Percentiles rank a stretch among this genome's conserved stretches.
phyloP scores from a whole-genome alignment of 2,888 invertebrate genomes.

The Barypeithes pellucidus region DNA sequence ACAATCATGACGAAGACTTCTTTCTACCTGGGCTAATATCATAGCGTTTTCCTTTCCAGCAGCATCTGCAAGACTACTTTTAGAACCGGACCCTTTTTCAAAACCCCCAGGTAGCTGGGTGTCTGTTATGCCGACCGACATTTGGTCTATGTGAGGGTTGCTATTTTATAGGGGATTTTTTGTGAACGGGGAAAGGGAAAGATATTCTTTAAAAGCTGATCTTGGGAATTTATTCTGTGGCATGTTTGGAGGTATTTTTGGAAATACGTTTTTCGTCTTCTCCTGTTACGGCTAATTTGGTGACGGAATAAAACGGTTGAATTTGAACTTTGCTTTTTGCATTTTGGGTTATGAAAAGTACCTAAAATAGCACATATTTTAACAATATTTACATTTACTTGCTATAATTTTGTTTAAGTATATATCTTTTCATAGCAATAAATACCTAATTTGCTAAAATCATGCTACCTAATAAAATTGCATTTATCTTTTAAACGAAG shows the following conservation, averaged over 20 bases:
- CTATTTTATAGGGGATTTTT: slow-evolving; percentile 34
- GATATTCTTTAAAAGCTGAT: slow-evolving; percentile 24
- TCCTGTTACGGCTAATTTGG: too few relatives aligned
- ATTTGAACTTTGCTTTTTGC: too few relatives aligned
- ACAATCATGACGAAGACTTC: too few relatives aligned
- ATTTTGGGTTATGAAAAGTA: too few relatives aligned
- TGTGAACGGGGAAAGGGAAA: slow-evolving; percentile 22
- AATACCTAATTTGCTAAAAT: too few relatives aligned
- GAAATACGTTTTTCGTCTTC: background rate
- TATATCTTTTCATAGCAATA: too few relatives aligned
- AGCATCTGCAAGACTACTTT: slow-evolving; percentile 42
- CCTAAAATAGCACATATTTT: too few relatives aligned
- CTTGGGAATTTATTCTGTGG: slow-evolving; percentile 33
- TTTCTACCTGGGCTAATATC: slow-evolving; percentile 40
- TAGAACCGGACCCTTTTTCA: slow-evolving; percentile 38
- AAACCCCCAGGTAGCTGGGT: slow-evolving; percentile 38
- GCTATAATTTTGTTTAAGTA: too few relatives aligned
- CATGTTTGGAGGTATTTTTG: slow-evolving; percentile 7
- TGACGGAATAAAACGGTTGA: too few relatives aligned
- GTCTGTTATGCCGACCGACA: slow-evolving; percentile 38
- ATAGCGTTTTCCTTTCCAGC: background rate
- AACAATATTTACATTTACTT: too few relatives aligned
- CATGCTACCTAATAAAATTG: too few relatives aligned
- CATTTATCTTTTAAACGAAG: too few relatives aligned
- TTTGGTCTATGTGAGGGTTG: slow-evolving; percentile 37